Evolutionary conservation across 2,797 vertebrate genomes (phyloP).

Genomic region (Rhynchonycteris naso): DNA sequence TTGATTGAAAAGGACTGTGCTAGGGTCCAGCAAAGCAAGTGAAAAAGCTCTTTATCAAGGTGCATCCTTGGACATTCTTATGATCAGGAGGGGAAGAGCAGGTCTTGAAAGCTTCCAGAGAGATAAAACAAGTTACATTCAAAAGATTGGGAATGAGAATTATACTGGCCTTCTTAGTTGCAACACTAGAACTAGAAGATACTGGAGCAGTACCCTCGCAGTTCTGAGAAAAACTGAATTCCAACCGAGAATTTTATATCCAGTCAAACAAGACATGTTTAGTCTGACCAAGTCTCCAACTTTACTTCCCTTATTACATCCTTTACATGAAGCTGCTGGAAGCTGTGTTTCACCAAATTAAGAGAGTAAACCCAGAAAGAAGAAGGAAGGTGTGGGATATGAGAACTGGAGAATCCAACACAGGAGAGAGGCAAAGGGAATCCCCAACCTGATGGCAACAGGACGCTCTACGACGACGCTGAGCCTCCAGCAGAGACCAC

Average conservation of each 20-base stretch:
- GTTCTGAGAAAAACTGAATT: not conserved
- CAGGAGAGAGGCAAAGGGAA: not conserved
- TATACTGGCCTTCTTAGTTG: not conserved
- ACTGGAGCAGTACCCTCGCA: not conserved
- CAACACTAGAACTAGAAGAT: not conserved
- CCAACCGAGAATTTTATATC: not conserved
- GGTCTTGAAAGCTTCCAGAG: not conserved
- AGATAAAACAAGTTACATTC: not conserved
- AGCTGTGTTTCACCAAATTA: not conserved
- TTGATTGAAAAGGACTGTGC: not conserved
- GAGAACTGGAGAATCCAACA: not conserved
- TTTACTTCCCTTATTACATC: not conserved
- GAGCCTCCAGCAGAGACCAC: not conserved
- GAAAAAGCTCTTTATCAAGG: not conserved
- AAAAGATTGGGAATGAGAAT: not conserved
- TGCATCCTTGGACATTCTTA: not conserved
- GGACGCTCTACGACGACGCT: not conserved
- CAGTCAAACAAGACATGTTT: not conserved
- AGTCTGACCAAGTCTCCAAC: not conserved
- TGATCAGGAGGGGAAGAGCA: not conserved
- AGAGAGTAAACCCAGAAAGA: not conserved
- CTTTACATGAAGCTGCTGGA: not conserved
- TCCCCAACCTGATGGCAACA: not conserved
- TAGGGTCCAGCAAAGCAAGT: not conserved
- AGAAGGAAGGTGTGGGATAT: not conserved